phyloP scores from a whole-genome alignment of 2,888 invertebrate species.

The Ochropacha duplaris region DNA sequence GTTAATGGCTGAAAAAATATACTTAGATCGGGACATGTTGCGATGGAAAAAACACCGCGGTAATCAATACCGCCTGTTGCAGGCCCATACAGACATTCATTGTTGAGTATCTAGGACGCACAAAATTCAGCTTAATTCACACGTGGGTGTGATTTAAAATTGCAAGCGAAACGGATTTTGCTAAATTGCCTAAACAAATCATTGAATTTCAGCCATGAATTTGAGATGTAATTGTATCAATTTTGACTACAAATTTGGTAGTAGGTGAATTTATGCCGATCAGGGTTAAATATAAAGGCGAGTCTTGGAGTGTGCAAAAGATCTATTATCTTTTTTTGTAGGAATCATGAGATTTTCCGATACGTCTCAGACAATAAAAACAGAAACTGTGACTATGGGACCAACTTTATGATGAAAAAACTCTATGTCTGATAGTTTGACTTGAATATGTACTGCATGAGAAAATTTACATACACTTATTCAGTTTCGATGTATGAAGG shows the following conservation, averaged over 20 bases:
- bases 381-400: too few species aligned
- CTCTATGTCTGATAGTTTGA: too few species aligned
- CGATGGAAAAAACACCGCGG: constrained; percentile 40
- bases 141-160: constrained; percentile 29
- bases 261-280: too few species aligned
- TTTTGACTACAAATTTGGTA: not conserved
- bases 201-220: not conserved
- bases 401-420: too few species aligned
- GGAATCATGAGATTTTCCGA: too few species aligned
- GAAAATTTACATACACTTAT: too few species aligned
- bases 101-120: constrained; percentile 43
- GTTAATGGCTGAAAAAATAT: not conserved
- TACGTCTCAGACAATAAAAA: too few species aligned
- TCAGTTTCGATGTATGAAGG: too few species aligned
- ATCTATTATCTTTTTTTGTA: too few species aligned
- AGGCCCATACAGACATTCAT: constrained; percentile 37
- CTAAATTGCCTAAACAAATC: constrained; percentile 31
- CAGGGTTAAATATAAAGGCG: too few species aligned
- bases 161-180: constrained; percentile 35
- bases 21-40: constrained; percentile 11
- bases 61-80: constrained; percentile 44
- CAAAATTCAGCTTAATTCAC: constrained; percentile 24
- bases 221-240: not conserved
- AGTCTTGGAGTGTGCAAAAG: too few species aligned
- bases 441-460: too few species aligned